Percentiles rank a stretch among this genome's conserved stretches.
These are phyloP conservation scores for honey bee (Apis mellifera) DNA, from an alignment of 1,140 invertebrate species.

Conservation along the genomic window DNA sequence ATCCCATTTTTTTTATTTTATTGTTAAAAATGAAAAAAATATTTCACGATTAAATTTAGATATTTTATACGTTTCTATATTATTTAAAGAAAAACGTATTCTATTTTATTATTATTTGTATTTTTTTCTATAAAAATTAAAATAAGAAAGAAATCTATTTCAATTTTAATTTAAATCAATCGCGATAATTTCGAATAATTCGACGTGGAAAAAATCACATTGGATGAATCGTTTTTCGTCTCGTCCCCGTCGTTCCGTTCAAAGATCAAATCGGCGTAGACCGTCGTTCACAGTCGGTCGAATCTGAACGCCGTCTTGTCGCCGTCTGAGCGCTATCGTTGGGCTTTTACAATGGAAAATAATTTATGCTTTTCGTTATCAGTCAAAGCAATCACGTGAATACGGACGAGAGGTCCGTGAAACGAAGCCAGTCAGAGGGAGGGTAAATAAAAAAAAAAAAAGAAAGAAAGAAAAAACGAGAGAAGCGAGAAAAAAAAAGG, in stretches of 20 bases:
- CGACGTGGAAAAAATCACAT: neutral
- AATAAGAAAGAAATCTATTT: too few species aligned
- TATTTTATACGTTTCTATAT: too few species aligned
- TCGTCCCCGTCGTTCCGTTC: neutral
- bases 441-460: constrained; percentile 14
- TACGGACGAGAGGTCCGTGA: neutral
- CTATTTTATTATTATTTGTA: too few species aligned
- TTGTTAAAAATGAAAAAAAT: too few species aligned
- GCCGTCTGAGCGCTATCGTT: neutral
- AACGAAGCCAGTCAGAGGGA: neutral
- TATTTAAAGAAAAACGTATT: too few species aligned
- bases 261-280: constrained; percentile 36
- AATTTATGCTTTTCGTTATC: constrained; percentile 39
- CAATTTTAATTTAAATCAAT: too few species aligned
- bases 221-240: constrained; percentile 17
- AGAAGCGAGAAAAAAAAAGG: neutral
- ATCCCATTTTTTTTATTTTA: too few species aligned
- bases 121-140: too few species aligned
- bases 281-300: constrained; percentile 15
- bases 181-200: neutral
- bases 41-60: too few species aligned
- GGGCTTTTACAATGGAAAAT: constrained; percentile 21
- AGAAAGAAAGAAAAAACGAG: neutral
- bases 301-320: neutral
- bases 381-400: constrained; percentile 13